Base-by-base conservation (phyloP, 2,888 invertebrate genomes). In the Unio delphinus region DNA sequence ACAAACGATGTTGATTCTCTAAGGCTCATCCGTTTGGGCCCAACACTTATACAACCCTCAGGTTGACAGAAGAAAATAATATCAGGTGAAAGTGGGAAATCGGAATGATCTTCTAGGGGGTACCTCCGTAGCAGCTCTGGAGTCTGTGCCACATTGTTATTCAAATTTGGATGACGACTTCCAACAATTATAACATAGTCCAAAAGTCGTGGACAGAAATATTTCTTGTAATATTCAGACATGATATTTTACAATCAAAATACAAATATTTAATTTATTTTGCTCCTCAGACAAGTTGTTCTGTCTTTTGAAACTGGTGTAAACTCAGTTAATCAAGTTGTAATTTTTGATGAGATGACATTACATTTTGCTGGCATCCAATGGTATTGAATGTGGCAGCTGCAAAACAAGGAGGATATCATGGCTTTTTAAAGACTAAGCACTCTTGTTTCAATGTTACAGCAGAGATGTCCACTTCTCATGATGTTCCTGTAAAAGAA, bases 41-140 rank as follows among this genome's bases (percentile, higher is more conserved):
- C 96, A 74, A 96, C 95, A 75, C 91, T 92, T 67, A 92, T 95
- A 90, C 99, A 99, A 68, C 99, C 99, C 91, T 99, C 99, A 2
- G 99, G 99, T 90, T 99, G 99, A 89, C 99, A 99, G 92, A 99
- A 99, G 91, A 97, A 99, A 45, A 99, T 98, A 94, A 99, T 98
- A 90, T 99, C 99, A 87, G 97, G 92, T 0, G 99, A 98, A 85
- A 99, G 92, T 0, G 96, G 95, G 90, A 99, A 99, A 91, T 99
- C 99, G 67, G 95, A 94, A 91, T 98, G 98, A 91, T 98, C 97
- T 83, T 96, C 95, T 34, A 96, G 93, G 1, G 98, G 98, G 90
- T 98, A 99, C 20, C 92, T 94, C 28, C 98, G 94, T 68, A 99
- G 92, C 67, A 99, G 92, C 91, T 99, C 98, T 20, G 99, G 99